Evolutionary conservation across 2,113 vertebrate species (phyloP).

Genomic region (Athene cunicularia): DNA sequence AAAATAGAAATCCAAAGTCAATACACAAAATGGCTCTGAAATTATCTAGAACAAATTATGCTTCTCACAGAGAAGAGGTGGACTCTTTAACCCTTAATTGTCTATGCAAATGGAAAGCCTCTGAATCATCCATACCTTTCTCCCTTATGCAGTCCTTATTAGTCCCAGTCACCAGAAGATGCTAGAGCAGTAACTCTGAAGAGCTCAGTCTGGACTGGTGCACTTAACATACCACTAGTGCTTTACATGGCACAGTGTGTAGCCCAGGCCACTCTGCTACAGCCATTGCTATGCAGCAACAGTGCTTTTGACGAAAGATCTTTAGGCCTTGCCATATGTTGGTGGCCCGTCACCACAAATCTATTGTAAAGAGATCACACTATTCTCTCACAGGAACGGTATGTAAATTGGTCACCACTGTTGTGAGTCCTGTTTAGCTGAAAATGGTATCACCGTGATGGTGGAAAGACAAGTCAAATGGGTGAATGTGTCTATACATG

Average conservation of each 20-base stretch:
- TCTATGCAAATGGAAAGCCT: not conserved
- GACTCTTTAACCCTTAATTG: not conserved
- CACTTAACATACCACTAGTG: not conserved
- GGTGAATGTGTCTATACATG: not conserved
- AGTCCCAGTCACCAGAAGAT: not conserved
- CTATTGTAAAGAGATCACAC: not conserved
- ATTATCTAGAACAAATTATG: not conserved
- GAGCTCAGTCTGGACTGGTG: not conserved
- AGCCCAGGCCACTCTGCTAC: not conserved
- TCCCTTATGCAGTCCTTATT: not conserved
- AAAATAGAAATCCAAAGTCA: conserved; percentile 37
- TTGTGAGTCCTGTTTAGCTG: not conserved
- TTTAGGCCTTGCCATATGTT: accelerated
- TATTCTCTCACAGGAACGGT: not conserved
- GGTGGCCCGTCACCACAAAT: not conserved
- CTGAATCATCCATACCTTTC: not conserved
- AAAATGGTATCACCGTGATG: not conserved
- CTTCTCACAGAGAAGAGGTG: not conserved
- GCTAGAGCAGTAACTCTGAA: not conserved
- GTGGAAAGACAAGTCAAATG: not conserved
- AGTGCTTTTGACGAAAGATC: not conserved
- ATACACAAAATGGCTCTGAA: conserved; percentile 20
- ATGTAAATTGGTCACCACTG: not conserved
- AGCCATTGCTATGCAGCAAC: not conserved
- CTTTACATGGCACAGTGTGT: not conserved